Conservation (phyloP, 1,140 invertebrate genomes). For the Neoseiulus cucumeris region DNA sequence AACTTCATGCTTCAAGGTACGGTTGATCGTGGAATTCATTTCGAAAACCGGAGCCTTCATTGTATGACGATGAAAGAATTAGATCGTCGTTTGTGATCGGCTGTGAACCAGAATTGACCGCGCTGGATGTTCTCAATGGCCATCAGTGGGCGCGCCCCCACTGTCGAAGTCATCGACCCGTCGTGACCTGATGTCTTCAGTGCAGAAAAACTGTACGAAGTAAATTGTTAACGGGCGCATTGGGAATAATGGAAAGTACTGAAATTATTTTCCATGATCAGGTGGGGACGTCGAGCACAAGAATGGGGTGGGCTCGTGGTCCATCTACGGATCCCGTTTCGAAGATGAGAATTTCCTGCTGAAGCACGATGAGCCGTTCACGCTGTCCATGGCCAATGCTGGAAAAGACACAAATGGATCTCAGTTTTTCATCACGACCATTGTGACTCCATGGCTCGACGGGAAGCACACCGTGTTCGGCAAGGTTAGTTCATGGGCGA, state of each 20-base stretch:
- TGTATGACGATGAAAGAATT: too few species aligned
- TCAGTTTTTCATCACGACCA: conserved; percentile 86
- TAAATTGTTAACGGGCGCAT: too few species aligned
- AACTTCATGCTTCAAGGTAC: conserved; percentile 23
- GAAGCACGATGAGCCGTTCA: conserved; percentile 20
- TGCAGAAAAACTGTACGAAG: too few species aligned
- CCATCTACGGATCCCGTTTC: conserved; percentile 35
- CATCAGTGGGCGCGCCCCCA: too few species aligned
- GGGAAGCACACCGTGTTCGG: conserved; percentile 82
- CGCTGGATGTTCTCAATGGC: too few species aligned
- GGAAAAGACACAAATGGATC: conserved; percentile 48
- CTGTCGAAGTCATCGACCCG: too few species aligned
- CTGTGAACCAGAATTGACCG: too few species aligned
- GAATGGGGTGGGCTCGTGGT: conserved; percentile 19
- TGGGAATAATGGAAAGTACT: neutral
- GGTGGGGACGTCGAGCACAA: conserved; percentile 18
- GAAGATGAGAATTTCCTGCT: conserved; percentile 36
- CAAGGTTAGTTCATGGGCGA: conserved; percentile 47
- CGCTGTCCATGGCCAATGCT: conserved; percentile 32
- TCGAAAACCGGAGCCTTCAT: neutral
- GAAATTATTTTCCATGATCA: neutral
- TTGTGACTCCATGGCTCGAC: conserved; percentile 73
- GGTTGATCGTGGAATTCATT: neutral
- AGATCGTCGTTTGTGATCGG: too few species aligned
- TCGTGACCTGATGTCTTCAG: too few species aligned